A percentile compares a stretch with the other conserved stretches of the same genome.
Conservation (phyloP, 2,113 vertebrate genomes). For the Spea multiplicata region DNA sequence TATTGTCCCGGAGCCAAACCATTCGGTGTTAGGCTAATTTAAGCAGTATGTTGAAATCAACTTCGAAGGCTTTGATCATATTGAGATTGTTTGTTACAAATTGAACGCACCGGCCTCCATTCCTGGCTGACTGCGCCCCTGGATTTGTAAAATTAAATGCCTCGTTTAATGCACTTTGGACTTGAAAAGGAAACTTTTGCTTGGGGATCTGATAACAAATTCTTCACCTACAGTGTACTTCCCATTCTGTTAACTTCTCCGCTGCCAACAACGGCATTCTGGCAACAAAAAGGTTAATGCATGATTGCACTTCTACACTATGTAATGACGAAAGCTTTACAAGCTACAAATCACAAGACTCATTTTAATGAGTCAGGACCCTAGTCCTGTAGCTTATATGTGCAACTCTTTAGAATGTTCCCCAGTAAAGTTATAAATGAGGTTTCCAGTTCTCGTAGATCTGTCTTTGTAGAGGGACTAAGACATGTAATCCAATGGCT, state of each 20-base stretch:
- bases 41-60: slow-evolving; percentile 99
- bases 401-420: too few species aligned
- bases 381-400: too few species aligned
- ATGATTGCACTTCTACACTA: not conserved
- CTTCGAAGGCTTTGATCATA: slow-evolving; percentile 96
- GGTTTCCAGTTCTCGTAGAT: too few species aligned
- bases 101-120: slow-evolving; percentile 97
- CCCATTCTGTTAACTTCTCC: slow-evolving; percentile 17
- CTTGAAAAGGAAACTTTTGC: slow-evolving; percentile 87
- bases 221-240: slow-evolving; percentile 79
- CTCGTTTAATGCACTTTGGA: slow-evolving; percentile 96
- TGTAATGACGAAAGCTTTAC: too few species aligned
- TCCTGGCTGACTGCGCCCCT: slow-evolving; percentile 97
- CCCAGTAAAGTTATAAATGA: too few species aligned
- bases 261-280: not conserved
- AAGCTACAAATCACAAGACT: too few species aligned
- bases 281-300: not conserved
- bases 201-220: slow-evolving; percentile 88
- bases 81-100: slow-evolving; percentile 99
- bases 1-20: slow-evolving; percentile 97
- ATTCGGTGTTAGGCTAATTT: slow-evolving; percentile 99
- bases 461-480: too few species aligned
- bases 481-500: too few species aligned
- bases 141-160: slow-evolving; percentile 99
- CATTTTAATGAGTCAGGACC: too few species aligned